Percentiles rank a stretch among this genome's conserved stretches.
Conservation (phyloP, 2,797 vertebrate genomes). For the Poeciliopsis presidionis region DNA sequence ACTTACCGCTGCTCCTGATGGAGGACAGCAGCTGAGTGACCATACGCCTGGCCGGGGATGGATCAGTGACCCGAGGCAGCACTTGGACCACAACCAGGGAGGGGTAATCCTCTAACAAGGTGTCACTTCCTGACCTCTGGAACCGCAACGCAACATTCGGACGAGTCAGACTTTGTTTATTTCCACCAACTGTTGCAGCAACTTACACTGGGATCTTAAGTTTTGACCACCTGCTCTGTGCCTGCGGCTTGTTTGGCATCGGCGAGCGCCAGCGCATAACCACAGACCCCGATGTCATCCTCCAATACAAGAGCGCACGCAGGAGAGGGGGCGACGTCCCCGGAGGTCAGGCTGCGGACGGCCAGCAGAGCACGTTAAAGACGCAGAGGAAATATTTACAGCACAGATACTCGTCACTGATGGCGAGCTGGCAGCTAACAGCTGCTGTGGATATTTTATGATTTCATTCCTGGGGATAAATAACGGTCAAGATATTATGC, state of each 20-base stretch:
- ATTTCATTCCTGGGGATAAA: background rate
- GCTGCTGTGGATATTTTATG: background rate
- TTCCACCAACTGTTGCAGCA: background rate
- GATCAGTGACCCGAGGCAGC: slow-evolving; percentile 91
- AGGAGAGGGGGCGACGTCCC: slow-evolving; percentile 86
- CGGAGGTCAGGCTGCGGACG: slow-evolving; percentile 84
- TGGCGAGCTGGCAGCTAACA: background rate
- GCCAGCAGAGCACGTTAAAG: background rate
- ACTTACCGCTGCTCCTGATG: slow-evolving; percentile 90
- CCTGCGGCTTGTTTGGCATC: slow-evolving; percentile 88
- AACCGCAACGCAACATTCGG: background rate
- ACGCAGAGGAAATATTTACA: background rate
- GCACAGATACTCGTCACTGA: background rate
- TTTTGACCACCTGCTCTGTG: slow-evolving; percentile 83
- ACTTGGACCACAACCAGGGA: slow-evolving; percentile 91
- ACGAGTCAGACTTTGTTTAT: background rate
- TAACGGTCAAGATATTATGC: background rate
- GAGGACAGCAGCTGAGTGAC: slow-evolving; percentile 89
- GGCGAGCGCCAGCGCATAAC: slow-evolving; percentile 89
- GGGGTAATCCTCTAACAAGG: slow-evolving; percentile 89
- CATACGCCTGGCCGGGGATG: slow-evolving; percentile 90
- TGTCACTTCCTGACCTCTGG: slow-evolving; percentile 82
- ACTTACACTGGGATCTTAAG: accelerated
- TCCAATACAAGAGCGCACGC: slow-evolving; percentile 91
- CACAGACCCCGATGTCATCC: slow-evolving; percentile 91